phyloP scores from a whole-genome alignment of 2,888 invertebrate genomes.

The Drosophila limbata region DNA sequence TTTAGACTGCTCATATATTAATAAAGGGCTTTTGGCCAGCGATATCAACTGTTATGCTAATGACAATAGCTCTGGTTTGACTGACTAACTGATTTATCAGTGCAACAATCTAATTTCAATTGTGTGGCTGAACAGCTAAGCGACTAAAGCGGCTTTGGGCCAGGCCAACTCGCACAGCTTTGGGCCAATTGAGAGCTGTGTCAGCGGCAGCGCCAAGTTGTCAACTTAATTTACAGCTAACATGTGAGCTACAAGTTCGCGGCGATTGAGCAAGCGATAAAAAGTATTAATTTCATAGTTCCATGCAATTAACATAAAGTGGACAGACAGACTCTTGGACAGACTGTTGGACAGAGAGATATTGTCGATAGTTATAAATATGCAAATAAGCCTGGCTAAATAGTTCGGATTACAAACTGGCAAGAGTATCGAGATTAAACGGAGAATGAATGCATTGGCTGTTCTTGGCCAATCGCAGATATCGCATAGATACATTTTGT shows the following conservation, averaged over 20 bases:
- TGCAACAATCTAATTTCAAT: constrained; percentile 66
- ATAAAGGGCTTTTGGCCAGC: neutral
- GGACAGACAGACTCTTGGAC: constrained; percentile 47
- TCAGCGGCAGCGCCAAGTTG: constrained; percentile 75
- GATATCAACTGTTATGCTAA: constrained; percentile 13
- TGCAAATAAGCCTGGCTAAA: constrained; percentile 61
- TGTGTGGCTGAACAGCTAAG: constrained; percentile 33
- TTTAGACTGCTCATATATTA: constrained; percentile 1
- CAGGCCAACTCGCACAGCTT: constrained; percentile 27
- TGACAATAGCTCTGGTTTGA: constrained; percentile 1
- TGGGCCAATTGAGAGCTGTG: constrained; percentile 39
- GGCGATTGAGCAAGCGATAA: constrained; percentile 78
- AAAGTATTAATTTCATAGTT: constrained; percentile 80
- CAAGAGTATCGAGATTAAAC: constrained; percentile 16
- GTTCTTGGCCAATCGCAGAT: constrained; percentile 12
- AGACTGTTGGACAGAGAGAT: constrained; percentile 13
- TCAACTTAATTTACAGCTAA: constrained; percentile 81
- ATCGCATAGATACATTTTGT: constrained; percentile 40
- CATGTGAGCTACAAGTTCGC: constrained; percentile 80
- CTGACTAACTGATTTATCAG: constrained; percentile 57
- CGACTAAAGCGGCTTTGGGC: constrained; percentile 30
- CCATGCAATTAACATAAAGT: constrained; percentile 74
- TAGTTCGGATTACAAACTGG: constrained; percentile 68
- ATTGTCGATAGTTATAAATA: constrained; percentile 64
- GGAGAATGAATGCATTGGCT: constrained; percentile 39